phyloP scores from a whole-genome alignment of 2,888 invertebrate species.

The Alloplasta piceator region DNA sequence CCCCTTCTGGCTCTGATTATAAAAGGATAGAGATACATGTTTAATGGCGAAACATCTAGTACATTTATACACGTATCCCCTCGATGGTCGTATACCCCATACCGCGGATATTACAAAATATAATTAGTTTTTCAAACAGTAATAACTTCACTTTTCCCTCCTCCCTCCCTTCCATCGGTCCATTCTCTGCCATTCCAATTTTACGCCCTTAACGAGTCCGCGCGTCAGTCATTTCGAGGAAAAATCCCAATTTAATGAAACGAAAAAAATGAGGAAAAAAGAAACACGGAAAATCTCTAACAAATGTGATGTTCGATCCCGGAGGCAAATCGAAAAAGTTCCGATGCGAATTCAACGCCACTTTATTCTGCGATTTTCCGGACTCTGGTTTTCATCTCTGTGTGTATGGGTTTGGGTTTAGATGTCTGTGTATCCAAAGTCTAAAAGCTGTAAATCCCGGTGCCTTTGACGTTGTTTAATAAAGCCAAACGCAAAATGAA shows the following conservation, averaged over 20 bases:
- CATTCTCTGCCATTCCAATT: conserved; percentile 32
- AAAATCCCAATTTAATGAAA: neutral
- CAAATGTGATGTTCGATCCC: neutral
- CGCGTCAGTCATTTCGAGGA: neutral
- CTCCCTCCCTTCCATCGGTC: neutral
- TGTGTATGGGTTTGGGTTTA: neutral
- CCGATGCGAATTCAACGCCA: neutral
- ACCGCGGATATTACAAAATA: conserved; percentile 42
- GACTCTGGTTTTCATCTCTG: neutral
- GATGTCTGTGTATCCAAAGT: neutral
- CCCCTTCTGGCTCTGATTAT: conserved; percentile 42
- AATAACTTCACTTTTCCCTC: conserved; percentile 34
- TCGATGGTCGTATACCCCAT: conserved; percentile 7
- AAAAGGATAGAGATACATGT: conserved; percentile 35
- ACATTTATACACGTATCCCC: conserved; percentile 1
- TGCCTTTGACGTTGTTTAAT: conserved; percentile 64
- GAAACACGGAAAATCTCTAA: neutral
- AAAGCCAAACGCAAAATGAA: conserved; percentile 59
- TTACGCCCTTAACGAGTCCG: conserved; percentile 27
- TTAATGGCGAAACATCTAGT: conserved; percentile 17
- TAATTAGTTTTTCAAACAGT: conserved; percentile 60
- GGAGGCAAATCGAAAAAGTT: neutral
- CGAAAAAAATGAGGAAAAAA: neutral
- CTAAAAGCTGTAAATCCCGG: conserved; percentile 42
- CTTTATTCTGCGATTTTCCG: conserved; percentile 14